Conservation (phyloP, 1,140 invertebrate genomes). For the Aphis gossypii region DNA sequence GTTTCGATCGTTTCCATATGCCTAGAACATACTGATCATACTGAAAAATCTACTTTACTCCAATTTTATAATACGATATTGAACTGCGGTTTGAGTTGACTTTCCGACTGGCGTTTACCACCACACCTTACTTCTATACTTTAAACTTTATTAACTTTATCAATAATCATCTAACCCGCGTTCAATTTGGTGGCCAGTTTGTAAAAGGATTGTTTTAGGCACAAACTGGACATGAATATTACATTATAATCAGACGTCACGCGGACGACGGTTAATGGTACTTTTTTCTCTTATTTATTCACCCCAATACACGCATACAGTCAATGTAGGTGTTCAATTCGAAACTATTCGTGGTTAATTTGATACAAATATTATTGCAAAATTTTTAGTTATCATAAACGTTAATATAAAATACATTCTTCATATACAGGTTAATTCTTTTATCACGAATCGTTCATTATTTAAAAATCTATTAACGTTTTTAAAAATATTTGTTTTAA, state of each 20-base stretch:
- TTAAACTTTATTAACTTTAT: not conserved
- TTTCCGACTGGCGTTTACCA: not conserved
- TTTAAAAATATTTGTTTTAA: no score
- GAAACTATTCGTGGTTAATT: not conserved
- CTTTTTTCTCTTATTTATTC: not conserved
- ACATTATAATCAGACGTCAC: not conserved
- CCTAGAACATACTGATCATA: no score
- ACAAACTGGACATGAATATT: constrained; percentile 42
- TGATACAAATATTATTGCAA: no score
- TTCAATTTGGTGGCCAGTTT: constrained; percentile 30
- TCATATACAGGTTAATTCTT: not conserved
- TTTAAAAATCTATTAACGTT: no score
- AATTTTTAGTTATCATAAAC: not conserved
- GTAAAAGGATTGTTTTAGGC: constrained; percentile 48
- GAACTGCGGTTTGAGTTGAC: not conserved
- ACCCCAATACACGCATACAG: not conserved
- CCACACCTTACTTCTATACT: not conserved
- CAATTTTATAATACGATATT: not conserved
- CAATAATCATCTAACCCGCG: not conserved
- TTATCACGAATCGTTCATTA: no score
- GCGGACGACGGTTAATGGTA: not conserved
- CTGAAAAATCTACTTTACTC: not conserved
- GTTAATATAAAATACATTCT: not conserved
- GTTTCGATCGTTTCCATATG: not conserved
- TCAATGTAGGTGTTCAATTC: not conserved